These are phyloP conservation scores for Pterobdella sp. DNA, from an alignment of 2,888 invertebrate species.

Conservation along the genomic window DNA sequence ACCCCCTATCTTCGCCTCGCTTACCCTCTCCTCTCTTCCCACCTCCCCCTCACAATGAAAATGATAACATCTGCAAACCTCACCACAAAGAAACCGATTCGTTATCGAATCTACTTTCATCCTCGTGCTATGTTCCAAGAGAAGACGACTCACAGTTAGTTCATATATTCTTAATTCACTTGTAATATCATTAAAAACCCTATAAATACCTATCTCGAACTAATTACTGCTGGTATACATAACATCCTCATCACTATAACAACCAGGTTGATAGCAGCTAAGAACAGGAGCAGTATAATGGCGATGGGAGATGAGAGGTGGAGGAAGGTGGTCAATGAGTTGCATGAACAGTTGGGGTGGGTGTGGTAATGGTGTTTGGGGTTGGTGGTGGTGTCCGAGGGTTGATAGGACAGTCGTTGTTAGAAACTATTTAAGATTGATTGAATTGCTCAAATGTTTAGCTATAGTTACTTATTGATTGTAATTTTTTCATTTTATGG, in stretches of 20 bases:
- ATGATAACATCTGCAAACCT: background rate
- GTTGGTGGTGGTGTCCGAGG: background rate
- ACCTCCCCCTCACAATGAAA: background rate
- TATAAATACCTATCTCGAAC: background rate
- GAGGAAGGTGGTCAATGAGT: slow-evolving; percentile 28
- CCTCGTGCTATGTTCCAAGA: slow-evolving; percentile 1
- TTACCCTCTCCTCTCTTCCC: background rate
- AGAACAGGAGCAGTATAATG: slow-evolving; percentile 29
- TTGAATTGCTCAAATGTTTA: too few relatives aligned
- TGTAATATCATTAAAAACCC: background rate
- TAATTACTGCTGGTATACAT: background rate
- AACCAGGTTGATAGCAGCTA: slow-evolving; percentile 21
- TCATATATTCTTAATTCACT: background rate
- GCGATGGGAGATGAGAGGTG: slow-evolving; percentile 27
- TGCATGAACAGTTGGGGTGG: slow-evolving; percentile 30
- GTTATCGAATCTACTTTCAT: background rate
- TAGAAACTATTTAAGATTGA: background rate
- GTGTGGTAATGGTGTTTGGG: background rate
- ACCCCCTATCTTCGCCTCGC: background rate
- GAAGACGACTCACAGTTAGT: slow-evolving; percentile 1
- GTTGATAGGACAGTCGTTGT: background rate
- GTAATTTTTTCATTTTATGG: background rate
- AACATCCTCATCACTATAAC: background rate
- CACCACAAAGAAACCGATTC: too few relatives aligned
- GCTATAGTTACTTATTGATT: background rate